Evolutionary conservation across 2,113 vertebrate species (phyloP).

Genomic region (Motacilla tschutschensis): DNA sequence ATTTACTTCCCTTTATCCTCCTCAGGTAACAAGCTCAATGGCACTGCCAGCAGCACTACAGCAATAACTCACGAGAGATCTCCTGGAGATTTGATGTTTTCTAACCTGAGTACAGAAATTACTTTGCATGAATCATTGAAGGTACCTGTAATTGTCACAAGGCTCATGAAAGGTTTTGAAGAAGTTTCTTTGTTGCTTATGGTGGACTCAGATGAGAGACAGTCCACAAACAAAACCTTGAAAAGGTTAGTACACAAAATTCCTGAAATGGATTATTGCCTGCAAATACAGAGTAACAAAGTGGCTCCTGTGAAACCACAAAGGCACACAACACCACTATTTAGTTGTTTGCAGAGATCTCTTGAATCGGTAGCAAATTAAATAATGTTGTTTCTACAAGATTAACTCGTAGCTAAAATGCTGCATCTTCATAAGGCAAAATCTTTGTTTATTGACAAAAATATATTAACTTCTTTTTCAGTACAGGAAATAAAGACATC

Average conservation of each 20-base stretch:
- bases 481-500: constrained; percentile 53
- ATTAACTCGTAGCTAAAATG: constrained; percentile 13
- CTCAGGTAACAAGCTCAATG: not conserved
- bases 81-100: not conserved
- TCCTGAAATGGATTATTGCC: not conserved
- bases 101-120: not conserved
- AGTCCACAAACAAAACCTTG: not conserved
- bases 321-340: not conserved
- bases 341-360: constrained; percentile 29
- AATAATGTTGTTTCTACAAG: constrained; percentile 37
- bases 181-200: not conserved
- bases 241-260: not conserved
- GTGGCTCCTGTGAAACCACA: not conserved
- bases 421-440: constrained; percentile 47
- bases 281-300: not conserved
- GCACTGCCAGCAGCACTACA: not conserved
- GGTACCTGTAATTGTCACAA: not conserved
- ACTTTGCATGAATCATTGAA: not conserved
- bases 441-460: constrained; percentile 57
- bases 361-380: constrained; percentile 40
- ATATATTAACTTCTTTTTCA: constrained; percentile 41
- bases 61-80: not conserved
- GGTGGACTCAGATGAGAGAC: not conserved
- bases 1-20: not conserved
- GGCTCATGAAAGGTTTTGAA: not conserved